Evolutionary conservation across 2,113 vertebrate genomes (phyloP), one percentile per base, ranked within the genome.

Genomic region (Syngnathus typhle): DNA sequence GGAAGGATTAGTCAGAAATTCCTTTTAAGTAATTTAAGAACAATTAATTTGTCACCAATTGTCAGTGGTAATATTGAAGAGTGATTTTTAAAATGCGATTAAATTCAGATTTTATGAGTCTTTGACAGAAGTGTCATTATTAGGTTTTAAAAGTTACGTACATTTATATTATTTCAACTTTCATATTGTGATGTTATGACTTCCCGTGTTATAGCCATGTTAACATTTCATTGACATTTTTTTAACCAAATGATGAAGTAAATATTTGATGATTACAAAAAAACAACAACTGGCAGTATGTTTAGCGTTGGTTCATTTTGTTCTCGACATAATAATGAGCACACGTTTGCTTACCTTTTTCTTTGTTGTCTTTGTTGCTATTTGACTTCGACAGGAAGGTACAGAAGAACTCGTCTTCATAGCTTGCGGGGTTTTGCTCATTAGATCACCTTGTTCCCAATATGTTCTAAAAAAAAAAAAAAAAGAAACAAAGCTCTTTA

Each of bases 371-470:
- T 65, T 37, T 65, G 63, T 65, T 37, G 62, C 44, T 44, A 46
- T 64, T 64, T 19, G 62, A 5, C 27, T 49, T 55, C 9, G 19
- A 23, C 44, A 21, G 64, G 19, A 51, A 32, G 27, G 38, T 46
- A 44, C 36, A 67, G 18, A 32, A 9, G 38, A 59, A 11, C 7
- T 55, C 27, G 18, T 47, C 56, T 27, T 62, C 32, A 13, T 70
- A 18, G 68, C 63, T 63, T 37, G 60, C 58, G n/a, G 49, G 55
- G 19, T 51, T 73, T 69, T 8, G 37, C 66, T 75, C 54, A 37
- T 71, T n/a, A 47, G 32, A 37, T 32, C 65, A 41, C 16, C 1
- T 44, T 49, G n/a, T 75, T 75, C 54, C 54, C 60, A 68, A 71
- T 67, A 64, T 60, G 58, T 58, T 18, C 44, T 38, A 18, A 36